These are phyloP conservation scores for Lithophane ornitopus DNA, from an alignment of 2,888 invertebrate genomes.

Conservation along the genomic window DNA sequence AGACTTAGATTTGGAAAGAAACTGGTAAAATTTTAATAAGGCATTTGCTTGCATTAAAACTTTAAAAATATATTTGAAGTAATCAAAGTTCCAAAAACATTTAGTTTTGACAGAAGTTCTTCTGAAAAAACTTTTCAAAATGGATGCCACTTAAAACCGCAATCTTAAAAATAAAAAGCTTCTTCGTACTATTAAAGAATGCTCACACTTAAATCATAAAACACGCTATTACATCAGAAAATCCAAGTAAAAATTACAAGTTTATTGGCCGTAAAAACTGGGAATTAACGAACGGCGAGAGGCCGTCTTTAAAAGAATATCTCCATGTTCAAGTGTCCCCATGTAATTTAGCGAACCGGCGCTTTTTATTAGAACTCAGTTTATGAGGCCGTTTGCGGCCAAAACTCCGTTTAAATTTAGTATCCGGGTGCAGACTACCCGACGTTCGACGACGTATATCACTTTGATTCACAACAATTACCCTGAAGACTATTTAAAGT, in stretches of 20 bases:
- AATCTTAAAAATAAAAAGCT: constrained; percentile 42
- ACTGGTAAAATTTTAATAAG: no score
- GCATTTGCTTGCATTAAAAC: no score
- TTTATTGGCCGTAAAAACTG: constrained; percentile 66
- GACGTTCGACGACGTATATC: constrained; percentile 68
- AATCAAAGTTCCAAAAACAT: no score
- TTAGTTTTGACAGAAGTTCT: no score
- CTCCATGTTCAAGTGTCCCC: constrained; percentile 72
- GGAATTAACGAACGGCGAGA: constrained; percentile 68
- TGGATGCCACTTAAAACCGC: constrained; percentile 17
- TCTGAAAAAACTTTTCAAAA: neutral
- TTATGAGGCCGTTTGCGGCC: constrained; percentile 80
- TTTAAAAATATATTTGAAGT: no score
- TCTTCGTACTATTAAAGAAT: constrained; percentile 40
- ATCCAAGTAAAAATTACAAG: constrained; percentile 64
- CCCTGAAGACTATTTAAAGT: constrained; percentile 70
- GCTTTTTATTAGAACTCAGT: constrained; percentile 79
- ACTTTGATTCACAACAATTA: constrained; percentile 80
- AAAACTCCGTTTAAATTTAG: constrained; percentile 78
- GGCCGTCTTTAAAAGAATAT: constrained; percentile 63
- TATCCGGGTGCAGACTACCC: constrained; percentile 66
- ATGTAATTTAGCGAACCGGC: constrained; percentile 78
- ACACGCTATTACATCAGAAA: constrained; percentile 55
- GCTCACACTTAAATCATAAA: constrained; percentile 54
- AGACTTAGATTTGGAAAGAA: neutral